phyloP scores from a whole-genome alignment of 2,888 invertebrate species.

The Allacma fusca region DNA sequence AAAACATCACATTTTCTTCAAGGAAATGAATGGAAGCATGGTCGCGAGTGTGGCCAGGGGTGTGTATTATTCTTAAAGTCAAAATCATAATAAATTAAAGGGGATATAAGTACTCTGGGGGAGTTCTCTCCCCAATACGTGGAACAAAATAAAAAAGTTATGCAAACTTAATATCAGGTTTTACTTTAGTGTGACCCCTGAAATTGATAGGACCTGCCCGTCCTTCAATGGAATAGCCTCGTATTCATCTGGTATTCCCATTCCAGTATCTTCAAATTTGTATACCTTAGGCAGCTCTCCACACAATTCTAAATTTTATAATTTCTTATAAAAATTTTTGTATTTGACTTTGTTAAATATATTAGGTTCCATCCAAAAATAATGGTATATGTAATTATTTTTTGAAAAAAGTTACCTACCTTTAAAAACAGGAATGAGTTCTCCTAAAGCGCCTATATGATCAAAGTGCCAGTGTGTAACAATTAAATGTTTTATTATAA shows the following conservation, averaged over 20 bases:
- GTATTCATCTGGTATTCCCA: slow-evolving; percentile 65
- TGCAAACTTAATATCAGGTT: no score
- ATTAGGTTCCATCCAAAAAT: no score
- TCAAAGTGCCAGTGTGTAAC: slow-evolving; percentile 97
- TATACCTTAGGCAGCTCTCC: slow-evolving; percentile 52
- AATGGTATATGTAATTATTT: no score
- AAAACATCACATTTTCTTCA: slow-evolving; percentile 87
- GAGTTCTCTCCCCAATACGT: no score
- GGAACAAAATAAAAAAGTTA: slow-evolving; percentile 1
- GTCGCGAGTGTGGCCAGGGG: slow-evolving; percentile 93
- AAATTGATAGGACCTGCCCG: slow-evolving; percentile 78
- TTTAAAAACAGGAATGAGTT: slow-evolving; percentile 63
- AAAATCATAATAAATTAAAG: no score
- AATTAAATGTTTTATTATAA: slow-evolving; percentile 82
- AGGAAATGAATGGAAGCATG: slow-evolving; percentile 81
- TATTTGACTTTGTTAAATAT: not conserved
- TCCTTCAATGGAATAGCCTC: slow-evolving; percentile 72
- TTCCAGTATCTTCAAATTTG: slow-evolving; percentile 70
- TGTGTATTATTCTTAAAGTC: slow-evolving; percentile 67
- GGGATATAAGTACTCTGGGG: no score
- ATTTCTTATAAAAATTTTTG: not conserved
- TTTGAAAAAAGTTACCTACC: no score
- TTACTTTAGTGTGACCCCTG: slow-evolving; percentile 82
- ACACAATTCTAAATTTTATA: not conserved
- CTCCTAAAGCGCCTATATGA: slow-evolving; percentile 87